A percentile compares a stretch with the other conserved stretches of the same genome.
phyloP scores from a whole-genome alignment of 2,888 invertebrate genomes.

The Cheilosia scutellata region DNA sequence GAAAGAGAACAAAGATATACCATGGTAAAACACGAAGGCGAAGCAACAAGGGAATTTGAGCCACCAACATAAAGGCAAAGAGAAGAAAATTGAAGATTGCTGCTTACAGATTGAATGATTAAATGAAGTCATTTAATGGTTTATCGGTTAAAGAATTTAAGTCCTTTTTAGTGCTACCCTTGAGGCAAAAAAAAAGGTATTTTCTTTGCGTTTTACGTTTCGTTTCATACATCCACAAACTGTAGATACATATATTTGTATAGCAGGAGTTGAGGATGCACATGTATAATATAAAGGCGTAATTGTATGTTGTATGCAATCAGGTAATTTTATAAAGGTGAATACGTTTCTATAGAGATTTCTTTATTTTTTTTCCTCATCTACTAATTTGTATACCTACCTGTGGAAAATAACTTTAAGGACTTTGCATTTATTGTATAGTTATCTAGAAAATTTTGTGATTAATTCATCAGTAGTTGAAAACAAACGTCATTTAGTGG shows the following conservation, averaged over 20 bases:
- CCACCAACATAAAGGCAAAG: conserved; percentile 51
- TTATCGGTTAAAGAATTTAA: conserved; percentile 69
- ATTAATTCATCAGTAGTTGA: neutral
- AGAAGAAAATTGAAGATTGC: conserved; percentile 65
- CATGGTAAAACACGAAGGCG: conserved; percentile 42
- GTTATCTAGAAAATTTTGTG: neutral
- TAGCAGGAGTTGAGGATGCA: neutral
- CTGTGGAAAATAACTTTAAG: neutral
- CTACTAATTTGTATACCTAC: conserved; percentile 12
- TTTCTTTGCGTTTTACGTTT: conserved; percentile 40
- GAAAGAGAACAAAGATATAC: conserved; percentile 51
- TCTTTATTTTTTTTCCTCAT: neutral
- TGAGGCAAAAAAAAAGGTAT: conserved; percentile 39
- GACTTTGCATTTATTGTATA: too few relatives aligned
- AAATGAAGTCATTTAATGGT: conserved; percentile 77
- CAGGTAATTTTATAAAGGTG: conserved; percentile 33
- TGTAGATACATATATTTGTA: neutral
- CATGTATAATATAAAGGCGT: neutral
- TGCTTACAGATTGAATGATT: conserved; percentile 73
- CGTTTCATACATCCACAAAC: conserved; percentile 3
- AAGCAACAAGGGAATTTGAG: conserved; percentile 33
- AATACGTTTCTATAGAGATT: neutral
- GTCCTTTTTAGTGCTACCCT: conserved; percentile 62
- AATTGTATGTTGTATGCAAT: conserved; percentile 31
- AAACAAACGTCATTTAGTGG: neutral